A percentile compares a stretch with the other conserved stretches of the same genome.
phyloP scores from a whole-genome alignment of 2,113 vertebrate species.

The Cinclus mexicanus region DNA sequence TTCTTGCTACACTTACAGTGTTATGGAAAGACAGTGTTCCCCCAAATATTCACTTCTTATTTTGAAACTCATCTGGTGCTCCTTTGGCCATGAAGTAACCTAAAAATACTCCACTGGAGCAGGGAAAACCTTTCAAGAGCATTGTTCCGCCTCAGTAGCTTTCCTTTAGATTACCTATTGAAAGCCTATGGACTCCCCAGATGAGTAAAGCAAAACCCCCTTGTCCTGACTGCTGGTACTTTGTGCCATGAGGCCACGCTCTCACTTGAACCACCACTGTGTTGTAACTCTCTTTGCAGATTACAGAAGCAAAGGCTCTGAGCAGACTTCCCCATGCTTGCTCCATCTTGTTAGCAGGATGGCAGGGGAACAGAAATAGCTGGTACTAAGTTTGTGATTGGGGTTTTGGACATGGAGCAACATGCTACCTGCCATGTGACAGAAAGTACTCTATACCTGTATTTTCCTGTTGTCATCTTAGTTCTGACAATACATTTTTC shows the following conservation, averaged over 20 bases:
- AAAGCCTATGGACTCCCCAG: background rate
- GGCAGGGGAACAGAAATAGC: background rate
- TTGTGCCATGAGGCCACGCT: background rate
- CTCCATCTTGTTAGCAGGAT: background rate
- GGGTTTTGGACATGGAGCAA: background rate
- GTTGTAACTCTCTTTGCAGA: background rate
- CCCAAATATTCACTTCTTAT: background rate
- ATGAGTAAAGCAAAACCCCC: background rate
- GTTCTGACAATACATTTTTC: background rate
- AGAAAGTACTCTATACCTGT: background rate
- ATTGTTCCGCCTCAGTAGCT: background rate
- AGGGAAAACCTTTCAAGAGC: background rate
- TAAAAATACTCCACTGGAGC: background rate
- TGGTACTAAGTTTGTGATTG: background rate
- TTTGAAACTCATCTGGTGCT: background rate
- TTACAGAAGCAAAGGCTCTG: background rate
- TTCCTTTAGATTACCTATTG: background rate
- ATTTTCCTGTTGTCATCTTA: background rate
- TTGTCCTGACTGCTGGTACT: background rate
- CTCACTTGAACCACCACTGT: background rate
- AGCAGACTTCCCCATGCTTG: background rate
- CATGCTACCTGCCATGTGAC: background rate
- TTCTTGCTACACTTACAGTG: background rate
- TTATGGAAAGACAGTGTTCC: background rate
- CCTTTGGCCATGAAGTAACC: background rate